Evolutionary conservation across 2,797 vertebrate species (phyloP).

Genomic region (Alosa sapidissima): DNA sequence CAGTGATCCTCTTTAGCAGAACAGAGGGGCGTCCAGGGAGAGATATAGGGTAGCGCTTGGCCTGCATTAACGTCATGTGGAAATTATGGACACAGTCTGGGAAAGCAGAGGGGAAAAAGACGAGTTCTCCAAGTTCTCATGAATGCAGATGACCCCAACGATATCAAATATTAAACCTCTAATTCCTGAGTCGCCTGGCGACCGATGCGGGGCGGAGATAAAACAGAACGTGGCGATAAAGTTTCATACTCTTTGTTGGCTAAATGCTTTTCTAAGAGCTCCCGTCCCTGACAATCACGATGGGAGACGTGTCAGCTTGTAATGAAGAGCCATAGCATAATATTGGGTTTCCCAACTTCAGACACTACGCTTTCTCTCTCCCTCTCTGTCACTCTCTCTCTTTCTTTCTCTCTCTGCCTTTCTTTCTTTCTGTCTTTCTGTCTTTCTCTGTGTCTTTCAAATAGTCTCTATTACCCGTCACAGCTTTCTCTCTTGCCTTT

Average conservation of each 20-base stretch:
- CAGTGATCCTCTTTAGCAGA: neutral
- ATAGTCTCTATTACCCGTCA: neutral
- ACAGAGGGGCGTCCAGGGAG: slow-evolving; percentile 6
- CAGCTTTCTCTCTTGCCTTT: neutral
- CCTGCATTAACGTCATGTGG: slow-evolving; percentile 28
- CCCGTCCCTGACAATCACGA: slow-evolving; percentile 45
- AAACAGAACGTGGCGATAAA: slow-evolving; percentile 52
- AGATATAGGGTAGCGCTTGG: slow-evolving; percentile 24
- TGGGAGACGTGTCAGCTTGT: slow-evolving; percentile 42
- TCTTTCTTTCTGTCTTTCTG: neutral
- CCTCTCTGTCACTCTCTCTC: neutral
- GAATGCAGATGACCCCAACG: slow-evolving; percentile 49
- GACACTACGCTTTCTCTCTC: neutral
- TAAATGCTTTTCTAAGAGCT: slow-evolving; percentile 59
- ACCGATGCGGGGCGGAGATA: slow-evolving; percentile 62
- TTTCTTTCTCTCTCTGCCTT: neutral
- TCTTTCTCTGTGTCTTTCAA: neutral
- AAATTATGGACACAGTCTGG: slow-evolving; percentile 39
- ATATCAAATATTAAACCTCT: slow-evolving; percentile 64
- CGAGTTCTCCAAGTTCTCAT: slow-evolving; percentile 46
- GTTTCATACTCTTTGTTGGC: slow-evolving; percentile 73
- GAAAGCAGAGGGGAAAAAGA: slow-evolving; percentile 32
- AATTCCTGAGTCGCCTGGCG: slow-evolving; percentile 51
- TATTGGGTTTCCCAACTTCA: slow-evolving; percentile 62
- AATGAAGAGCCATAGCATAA: slow-evolving; percentile 36